Conservation (phyloP, 2,113 vertebrate genomes). For the Malurus alboscapulatus region DNA sequence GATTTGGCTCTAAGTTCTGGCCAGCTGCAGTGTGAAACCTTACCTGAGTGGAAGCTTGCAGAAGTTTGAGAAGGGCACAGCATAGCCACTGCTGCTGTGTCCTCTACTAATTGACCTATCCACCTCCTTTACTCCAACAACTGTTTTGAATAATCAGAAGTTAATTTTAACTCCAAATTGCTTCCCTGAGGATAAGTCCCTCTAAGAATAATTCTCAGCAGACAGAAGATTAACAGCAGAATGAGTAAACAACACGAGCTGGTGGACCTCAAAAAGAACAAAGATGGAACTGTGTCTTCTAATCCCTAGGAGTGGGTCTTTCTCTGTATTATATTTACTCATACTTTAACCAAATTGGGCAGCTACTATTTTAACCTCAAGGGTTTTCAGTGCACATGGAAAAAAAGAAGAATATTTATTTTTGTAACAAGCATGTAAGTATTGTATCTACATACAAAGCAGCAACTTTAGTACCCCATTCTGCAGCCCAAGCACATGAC, state of each 20-base stretch:
- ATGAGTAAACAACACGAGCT: background rate
- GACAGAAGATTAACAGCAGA: conserved; percentile 1
- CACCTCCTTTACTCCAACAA: background rate
- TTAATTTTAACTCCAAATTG: conserved; percentile 37
- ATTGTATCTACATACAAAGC: background rate
- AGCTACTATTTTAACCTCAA: conserved; percentile 3
- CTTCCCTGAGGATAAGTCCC: background rate
- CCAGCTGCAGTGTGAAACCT: conserved; percentile 12
- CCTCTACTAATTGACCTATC: background rate
- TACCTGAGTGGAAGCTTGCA: conserved; percentile 2
- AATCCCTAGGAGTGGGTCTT: background rate
- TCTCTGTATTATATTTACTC: background rate
- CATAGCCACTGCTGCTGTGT: background rate
- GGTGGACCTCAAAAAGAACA: background rate
- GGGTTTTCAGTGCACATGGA: background rate
- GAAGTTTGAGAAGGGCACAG: background rate
- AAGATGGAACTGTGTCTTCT: background rate
- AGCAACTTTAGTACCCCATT: background rate
- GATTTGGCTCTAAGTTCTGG: background rate
- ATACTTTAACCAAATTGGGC: conserved; percentile 7
- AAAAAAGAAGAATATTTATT: background rate
- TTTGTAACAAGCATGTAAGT: background rate
- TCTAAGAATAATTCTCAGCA: conserved; percentile 23
- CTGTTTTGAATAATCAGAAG: conserved; percentile 27
- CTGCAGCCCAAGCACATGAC: background rate